phyloP scores from a whole-genome alignment of 2,888 invertebrate genomes.

The Amiota mariae region DNA sequence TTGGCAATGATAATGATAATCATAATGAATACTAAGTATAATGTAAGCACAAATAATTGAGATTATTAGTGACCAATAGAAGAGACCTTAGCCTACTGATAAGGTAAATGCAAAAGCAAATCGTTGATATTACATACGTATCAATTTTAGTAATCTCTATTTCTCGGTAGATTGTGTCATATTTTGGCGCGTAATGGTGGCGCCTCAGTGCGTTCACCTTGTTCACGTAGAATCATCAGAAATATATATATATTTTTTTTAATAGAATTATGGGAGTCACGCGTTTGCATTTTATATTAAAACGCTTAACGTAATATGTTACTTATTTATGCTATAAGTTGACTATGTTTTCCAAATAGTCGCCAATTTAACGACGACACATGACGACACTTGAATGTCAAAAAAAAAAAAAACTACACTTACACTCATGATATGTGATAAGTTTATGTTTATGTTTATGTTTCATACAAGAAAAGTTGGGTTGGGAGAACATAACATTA shows the following conservation, averaged over 20 bases:
- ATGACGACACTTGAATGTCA: slow-evolving; percentile 17
- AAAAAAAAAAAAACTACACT: no score
- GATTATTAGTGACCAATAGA: not conserved
- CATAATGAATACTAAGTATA: not conserved
- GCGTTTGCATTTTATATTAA: not conserved
- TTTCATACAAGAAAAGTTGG: no score
- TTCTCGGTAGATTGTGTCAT: not conserved
- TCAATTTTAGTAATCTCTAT: not conserved
- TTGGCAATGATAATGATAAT: no score
- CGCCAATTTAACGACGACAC: not conserved
- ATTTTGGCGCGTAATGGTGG: slow-evolving; percentile 30
- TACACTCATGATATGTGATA: no score
- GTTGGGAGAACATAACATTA: not conserved
- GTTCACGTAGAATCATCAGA: slow-evolving; percentile 19
- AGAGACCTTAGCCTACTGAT: slow-evolving; percentile 5
- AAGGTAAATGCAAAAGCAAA: not conserved
- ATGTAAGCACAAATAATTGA: not conserved
- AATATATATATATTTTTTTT: no score
- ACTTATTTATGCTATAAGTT: no score
- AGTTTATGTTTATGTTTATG: no score
- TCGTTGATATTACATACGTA: not conserved
- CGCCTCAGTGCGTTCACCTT: slow-evolving; percentile 46
- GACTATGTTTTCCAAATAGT: no score
- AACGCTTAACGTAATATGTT: no score
- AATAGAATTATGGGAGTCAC: not conserved